Percentiles rank a stretch among this genome's conserved stretches.
These are phyloP conservation scores for Odontocolon sp. DNA, from an alignment of 2,888 invertebrate genomes.

Conservation along the genomic window DNA sequence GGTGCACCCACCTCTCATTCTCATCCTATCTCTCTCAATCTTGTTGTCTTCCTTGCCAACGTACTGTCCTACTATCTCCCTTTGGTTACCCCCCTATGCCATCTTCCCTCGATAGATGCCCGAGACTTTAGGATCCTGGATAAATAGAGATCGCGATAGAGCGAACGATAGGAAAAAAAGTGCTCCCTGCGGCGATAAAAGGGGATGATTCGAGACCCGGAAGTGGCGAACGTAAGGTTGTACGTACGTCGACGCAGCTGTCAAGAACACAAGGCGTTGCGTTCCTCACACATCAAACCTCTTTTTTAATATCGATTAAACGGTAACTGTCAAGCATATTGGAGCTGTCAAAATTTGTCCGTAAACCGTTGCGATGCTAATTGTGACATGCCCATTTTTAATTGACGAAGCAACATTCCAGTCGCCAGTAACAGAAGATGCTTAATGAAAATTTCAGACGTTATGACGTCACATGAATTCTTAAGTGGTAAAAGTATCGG, in stretches of 20 bases:
- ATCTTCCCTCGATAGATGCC: background rate
- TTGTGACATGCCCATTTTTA: too few species aligned
- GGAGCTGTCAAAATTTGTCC: too few species aligned
- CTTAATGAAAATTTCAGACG: too few species aligned
- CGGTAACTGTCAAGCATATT: too few species aligned
- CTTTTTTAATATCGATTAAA: too few species aligned
- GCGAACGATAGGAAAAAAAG: background rate
- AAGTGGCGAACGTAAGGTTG: background rate
- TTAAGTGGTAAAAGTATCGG: too few species aligned
- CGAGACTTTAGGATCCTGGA: background rate
- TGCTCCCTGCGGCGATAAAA: background rate
- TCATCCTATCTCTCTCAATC: conserved; percentile 14
- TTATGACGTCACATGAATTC: too few species aligned
- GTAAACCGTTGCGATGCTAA: too few species aligned
- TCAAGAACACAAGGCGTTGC: background rate
- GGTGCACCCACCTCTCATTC: conserved; percentile 35
- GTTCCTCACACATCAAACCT: too few species aligned
- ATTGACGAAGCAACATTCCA: too few species aligned
- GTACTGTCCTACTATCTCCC: background rate
- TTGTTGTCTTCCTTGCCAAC: too few species aligned
- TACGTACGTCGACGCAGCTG: background rate
- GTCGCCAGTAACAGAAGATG: too few species aligned
- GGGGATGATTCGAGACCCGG: background rate
- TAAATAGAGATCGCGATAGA: conserved; percentile 4
- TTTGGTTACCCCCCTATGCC: background rate